Percentiles rank a stretch among this genome's conserved stretches.
phyloP scores from a whole-genome alignment of 2,888 invertebrate species.

The Autographa pulchrina region DNA sequence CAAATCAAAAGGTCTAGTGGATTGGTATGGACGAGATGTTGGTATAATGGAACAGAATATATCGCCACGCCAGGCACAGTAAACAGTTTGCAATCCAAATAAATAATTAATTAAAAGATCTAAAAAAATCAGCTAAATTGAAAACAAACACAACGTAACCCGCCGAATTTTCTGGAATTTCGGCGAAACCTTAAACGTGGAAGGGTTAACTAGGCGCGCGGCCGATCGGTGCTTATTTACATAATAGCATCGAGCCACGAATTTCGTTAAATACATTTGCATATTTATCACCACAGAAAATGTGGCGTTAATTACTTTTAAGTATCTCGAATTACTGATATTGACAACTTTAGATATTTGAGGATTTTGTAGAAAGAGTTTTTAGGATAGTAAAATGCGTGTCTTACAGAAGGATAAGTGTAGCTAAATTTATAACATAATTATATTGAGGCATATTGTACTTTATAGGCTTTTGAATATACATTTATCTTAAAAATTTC shows the following conservation, averaged over 20 bases:
- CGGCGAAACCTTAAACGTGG: constrained; percentile 13
- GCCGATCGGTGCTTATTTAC: constrained; percentile 44
- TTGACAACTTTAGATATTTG: neutral
- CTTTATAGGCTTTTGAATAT: no score
- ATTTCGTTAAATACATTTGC: constrained; percentile 46
- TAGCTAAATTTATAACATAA: no score
- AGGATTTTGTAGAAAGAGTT: neutral
- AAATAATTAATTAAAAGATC: no score
- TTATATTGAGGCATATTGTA: no score
- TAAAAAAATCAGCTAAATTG: neutral
- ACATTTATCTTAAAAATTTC: no score
- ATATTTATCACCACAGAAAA: constrained; percentile 52
- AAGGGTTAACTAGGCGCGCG: constrained; percentile 45
- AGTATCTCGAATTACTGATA: constrained; percentile 13
- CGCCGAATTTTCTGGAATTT: constrained; percentile 23
- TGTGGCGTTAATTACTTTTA: constrained; percentile 45
- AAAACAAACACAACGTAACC: neutral
- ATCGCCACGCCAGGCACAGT: no score
- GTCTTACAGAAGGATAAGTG: no score
- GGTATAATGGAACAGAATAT: no score
- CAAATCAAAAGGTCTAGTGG: no score
- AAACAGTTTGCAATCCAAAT: no score
- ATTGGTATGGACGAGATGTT: no score
- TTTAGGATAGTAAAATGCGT: neutral
- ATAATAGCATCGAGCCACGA: constrained; percentile 53